Conservation (phyloP, 1,140 invertebrate species). For the Pseudobourletiella spinata region DNA sequence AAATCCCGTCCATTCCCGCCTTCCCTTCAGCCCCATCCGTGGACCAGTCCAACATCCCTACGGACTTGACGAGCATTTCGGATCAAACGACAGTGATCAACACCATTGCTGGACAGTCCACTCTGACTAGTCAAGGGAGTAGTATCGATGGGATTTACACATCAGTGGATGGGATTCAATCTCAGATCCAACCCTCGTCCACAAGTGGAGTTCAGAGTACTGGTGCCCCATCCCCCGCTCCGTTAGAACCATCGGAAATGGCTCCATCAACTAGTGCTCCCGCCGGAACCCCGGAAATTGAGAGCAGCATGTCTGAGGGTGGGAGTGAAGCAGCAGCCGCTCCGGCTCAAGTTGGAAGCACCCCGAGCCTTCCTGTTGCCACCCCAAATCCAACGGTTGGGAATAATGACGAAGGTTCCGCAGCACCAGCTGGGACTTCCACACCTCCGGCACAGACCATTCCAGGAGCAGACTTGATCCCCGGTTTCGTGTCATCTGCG, state of each 20-base stretch:
- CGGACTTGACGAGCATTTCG: neutral
- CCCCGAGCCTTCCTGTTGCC: neutral
- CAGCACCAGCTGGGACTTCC: neutral
- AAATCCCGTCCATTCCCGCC: neutral
- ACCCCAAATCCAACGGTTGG: neutral
- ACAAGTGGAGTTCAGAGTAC: neutral
- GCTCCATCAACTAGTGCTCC: neutral
- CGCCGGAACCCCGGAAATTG: neutral
- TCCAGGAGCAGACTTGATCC: too few relatives aligned
- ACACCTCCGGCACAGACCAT: conserved; percentile 1
- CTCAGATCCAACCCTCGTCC: neutral
- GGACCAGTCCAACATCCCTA: neutral
- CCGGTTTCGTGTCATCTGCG: too few relatives aligned
- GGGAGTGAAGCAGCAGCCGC: neutral
- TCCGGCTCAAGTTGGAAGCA: neutral
- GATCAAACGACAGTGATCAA: neutral
- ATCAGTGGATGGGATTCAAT: too few relatives aligned
- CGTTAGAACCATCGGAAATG: neutral
- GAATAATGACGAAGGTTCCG: neutral
- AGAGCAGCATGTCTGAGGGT: neutral
- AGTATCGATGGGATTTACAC: too few relatives aligned
- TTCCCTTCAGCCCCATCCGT: neutral
- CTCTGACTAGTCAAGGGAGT: neutral
- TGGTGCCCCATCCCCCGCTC: neutral
- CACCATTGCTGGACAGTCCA: neutral